Percentiles rank a stretch among this genome's conserved stretches.
Evolutionary conservation across 2,113 vertebrate genomes (phyloP).

Genomic region (Chionomys nivalis): DNA sequence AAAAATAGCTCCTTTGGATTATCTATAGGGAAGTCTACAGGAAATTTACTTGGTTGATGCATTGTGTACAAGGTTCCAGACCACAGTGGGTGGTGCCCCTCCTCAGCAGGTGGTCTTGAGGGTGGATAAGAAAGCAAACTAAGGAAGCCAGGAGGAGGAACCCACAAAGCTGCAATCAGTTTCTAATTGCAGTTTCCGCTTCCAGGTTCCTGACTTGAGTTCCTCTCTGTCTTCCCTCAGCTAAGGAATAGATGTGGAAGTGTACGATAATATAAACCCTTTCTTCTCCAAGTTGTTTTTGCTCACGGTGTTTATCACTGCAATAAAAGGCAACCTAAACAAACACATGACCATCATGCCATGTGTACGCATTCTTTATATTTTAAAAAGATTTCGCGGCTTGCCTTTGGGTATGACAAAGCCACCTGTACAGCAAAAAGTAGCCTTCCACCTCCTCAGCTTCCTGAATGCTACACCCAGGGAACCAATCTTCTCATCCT

Average conservation of each 20-base stretch:
- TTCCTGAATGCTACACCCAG: too few relatives aligned
- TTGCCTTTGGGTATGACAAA: too few relatives aligned
- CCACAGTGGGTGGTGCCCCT: not conserved
- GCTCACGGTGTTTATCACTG: not conserved
- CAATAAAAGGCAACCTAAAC: not conserved
- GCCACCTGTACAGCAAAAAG: too few relatives aligned
- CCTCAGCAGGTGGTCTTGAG: not conserved
- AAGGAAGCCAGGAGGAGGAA: not conserved
- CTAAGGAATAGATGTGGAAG: not conserved
- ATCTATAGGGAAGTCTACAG: not conserved
- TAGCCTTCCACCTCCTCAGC: too few relatives aligned
- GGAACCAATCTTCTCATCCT: too few relatives aligned
- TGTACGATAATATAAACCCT: not conserved
- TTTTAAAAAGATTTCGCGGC: not conserved
- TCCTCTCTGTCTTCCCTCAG: not conserved
- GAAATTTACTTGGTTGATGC: not conserved
- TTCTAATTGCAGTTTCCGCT: not conserved
- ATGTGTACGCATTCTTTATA: not conserved
- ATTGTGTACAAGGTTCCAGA: not conserved
- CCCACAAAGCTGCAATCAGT: not conserved
- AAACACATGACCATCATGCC: not conserved
- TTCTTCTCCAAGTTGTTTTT: not conserved
- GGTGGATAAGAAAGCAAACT: not conserved
- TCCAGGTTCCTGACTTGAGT: not conserved
- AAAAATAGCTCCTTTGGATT: not conserved